These are phyloP conservation scores for Peromyscus polionotus DNA, from an alignment of 2,113 vertebrate genomes.

Conservation along the genomic window DNA sequence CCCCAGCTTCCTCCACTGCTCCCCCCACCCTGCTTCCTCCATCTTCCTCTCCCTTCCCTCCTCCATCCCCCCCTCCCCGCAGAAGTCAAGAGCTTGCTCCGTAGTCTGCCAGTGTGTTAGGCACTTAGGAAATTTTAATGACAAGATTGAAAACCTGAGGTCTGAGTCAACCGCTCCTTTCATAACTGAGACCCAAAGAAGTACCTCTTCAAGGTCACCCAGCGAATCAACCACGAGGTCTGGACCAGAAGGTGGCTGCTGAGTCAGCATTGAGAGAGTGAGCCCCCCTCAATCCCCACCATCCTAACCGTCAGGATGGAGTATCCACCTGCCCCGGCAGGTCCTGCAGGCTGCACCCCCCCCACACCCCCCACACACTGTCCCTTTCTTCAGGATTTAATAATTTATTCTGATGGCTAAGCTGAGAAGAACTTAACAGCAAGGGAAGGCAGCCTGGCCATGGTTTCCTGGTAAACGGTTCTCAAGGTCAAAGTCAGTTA, in stretches of 20 bases:
- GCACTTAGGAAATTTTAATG: no score
- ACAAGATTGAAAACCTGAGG: not conserved
- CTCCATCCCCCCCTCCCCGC: not conserved
- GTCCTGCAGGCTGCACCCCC: not conserved
- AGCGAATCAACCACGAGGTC: not conserved
- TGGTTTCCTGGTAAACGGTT: constrained; percentile 76
- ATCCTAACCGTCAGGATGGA: not conserved
- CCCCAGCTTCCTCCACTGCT: not conserved
- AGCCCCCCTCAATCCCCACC: not conserved
- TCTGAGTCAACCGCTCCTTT: not conserved
- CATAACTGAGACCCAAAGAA: not conserved
- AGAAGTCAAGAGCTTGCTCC: not conserved
- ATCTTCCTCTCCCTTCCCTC: no score
- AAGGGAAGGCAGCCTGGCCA: constrained; percentile 71
- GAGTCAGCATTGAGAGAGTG: not conserved
- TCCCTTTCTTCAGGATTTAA: constrained; percentile 74
- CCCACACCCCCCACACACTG: not conserved
- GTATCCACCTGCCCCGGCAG: not conserved
- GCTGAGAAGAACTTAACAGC: constrained; percentile 70
- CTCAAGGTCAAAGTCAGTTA: constrained; percentile 83
- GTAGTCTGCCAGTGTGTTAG: rapidly evolving
- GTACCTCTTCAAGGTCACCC: constrained; percentile 20
- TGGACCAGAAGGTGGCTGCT: not conserved
- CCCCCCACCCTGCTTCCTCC: no score
- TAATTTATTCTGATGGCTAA: constrained; percentile 84